Percentiles rank a stretch among this genome's conserved stretches.
Evolutionary conservation across 2,888 invertebrate genomes (phyloP).

Genomic region (Pollenia amentaria): DNA sequence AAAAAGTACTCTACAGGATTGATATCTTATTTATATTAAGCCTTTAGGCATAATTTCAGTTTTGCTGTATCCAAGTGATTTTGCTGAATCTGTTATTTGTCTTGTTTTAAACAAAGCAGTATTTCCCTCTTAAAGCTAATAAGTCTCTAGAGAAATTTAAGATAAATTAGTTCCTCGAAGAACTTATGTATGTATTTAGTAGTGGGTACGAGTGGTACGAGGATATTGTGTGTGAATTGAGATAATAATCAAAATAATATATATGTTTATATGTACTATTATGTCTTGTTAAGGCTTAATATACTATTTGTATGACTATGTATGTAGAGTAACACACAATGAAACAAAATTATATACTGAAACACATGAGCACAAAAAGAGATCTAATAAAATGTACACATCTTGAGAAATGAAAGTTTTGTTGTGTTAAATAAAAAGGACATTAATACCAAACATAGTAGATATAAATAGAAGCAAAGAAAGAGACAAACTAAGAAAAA

Average conservation of each 20-base stretch:
- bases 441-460: constrained; percentile 35
- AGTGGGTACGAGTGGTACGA: not conserved
- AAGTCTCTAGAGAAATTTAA: constrained; percentile 68
- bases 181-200: constrained; percentile 46
- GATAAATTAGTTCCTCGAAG: constrained; percentile 64
- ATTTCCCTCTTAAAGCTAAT: constrained; percentile 56
- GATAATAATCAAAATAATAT: constrained; percentile 28
- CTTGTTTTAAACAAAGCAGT: constrained; percentile 25
- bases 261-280: constrained; percentile 2
- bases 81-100: not conserved
- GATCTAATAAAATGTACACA: constrained; percentile 56
- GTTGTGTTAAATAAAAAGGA: constrained; percentile 55
- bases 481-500: constrained; percentile 30
- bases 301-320: not conserved
- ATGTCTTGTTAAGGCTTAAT: constrained; percentile 17
- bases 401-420: constrained; percentile 60
- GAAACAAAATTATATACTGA: not conserved
- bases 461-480: not conserved
- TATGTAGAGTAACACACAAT: not conserved
- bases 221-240: constrained; percentile 2
- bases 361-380: constrained; percentile 4
- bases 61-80: not conserved
- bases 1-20: constrained; percentile 38
- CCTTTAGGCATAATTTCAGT: constrained; percentile 59
- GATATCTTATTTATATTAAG: constrained; percentile 62